Percentiles rank a stretch among this genome's conserved stretches.
Conservation (phyloP, 2,888 invertebrate genomes). For the Drosophila stalkeri region DNA sequence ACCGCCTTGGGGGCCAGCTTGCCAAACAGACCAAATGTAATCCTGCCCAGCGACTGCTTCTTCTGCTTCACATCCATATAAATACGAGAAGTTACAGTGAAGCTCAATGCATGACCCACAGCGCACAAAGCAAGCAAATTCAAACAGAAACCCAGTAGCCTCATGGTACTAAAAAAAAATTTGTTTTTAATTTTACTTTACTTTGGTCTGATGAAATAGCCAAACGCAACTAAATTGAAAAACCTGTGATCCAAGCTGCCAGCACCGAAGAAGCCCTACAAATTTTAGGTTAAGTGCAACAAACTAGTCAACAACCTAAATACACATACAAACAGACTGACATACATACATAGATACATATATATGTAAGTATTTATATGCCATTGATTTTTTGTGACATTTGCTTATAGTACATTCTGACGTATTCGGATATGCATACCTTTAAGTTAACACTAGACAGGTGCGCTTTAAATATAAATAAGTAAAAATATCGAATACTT, state of each 20-base stretch:
- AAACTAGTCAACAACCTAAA: slow-evolving; percentile 39
- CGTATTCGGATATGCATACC: not conserved
- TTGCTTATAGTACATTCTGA: not conserved
- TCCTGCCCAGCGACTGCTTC: slow-evolving; percentile 90
- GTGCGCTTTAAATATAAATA: not conserved
- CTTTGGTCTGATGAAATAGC: slow-evolving; percentile 55
- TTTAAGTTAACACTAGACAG: not conserved
- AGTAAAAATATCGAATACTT: not conserved
- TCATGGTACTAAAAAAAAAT: slow-evolving; percentile 46
- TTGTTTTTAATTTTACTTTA: slow-evolving; percentile 5
- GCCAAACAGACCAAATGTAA: slow-evolving; percentile 93
- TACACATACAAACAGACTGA: not conserved
- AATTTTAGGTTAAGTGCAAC: slow-evolving; percentile 75
- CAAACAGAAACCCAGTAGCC: slow-evolving; percentile 42
- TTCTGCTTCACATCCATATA: slow-evolving; percentile 93
- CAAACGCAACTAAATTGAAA: slow-evolving; percentile 52
- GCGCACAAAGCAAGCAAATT: slow-evolving; percentile 31
- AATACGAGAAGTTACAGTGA: slow-evolving; percentile 86
- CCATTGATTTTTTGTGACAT: slow-evolving; percentile 42
- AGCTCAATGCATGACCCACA: slow-evolving; percentile 70
- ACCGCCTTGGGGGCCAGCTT: slow-evolving; percentile 94
- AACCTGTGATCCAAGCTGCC: slow-evolving; percentile 13
- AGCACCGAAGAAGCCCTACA: slow-evolving; percentile 54
- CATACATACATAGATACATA: not conserved
- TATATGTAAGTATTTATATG: not conserved